These are phyloP conservation scores for Lasioglossum morio DNA, from an alignment of 2,888 invertebrate genomes.

Conservation along the genomic window DNA sequence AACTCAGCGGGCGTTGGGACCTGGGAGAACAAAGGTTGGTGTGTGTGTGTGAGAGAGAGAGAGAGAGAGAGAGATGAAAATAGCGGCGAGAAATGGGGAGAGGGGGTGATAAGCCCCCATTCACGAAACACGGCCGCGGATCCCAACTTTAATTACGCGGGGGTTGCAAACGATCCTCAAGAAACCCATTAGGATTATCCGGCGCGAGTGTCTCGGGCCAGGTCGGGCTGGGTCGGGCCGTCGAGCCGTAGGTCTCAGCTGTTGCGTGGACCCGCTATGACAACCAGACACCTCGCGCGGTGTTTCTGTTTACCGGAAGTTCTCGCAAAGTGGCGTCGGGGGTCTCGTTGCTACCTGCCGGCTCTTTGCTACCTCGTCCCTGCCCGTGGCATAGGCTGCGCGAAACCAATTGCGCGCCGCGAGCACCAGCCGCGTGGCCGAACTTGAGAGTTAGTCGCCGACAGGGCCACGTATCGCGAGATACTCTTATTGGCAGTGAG, in stretches of 20 bases:
- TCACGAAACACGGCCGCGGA: background rate
- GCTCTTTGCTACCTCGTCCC: conserved; percentile 29
- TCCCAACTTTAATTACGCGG: conserved; percentile 1
- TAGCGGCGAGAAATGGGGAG: background rate
- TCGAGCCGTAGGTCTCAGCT: background rate
- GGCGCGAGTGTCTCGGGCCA: background rate
- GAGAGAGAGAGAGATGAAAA: background rate
- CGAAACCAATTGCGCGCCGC: conserved; percentile 68
- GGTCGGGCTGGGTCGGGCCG: background rate
- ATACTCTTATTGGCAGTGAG: conserved; percentile 51
- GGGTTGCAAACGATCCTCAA: conserved; percentile 23
- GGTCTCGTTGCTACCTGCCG: conserved; percentile 24
- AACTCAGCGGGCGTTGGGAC: background rate
- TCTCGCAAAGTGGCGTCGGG: conserved; percentile 24
- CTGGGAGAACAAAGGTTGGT: background rate
- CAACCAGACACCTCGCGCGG: background rate
- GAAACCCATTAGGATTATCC: conserved; percentile 20
- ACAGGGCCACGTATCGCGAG: conserved; percentile 68
- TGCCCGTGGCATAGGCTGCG: conserved; percentile 63
- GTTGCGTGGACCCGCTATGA: conserved; percentile 13
- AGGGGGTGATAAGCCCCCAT: background rate
- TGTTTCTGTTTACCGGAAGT: conserved; percentile 1
- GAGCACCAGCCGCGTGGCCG: conserved; percentile 69
- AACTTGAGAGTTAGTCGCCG: conserved; percentile 70
- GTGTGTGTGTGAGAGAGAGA: background rate